Conservation (phyloP, 1,140 invertebrate genomes). For the Zaprionus camerounensis region DNA sequence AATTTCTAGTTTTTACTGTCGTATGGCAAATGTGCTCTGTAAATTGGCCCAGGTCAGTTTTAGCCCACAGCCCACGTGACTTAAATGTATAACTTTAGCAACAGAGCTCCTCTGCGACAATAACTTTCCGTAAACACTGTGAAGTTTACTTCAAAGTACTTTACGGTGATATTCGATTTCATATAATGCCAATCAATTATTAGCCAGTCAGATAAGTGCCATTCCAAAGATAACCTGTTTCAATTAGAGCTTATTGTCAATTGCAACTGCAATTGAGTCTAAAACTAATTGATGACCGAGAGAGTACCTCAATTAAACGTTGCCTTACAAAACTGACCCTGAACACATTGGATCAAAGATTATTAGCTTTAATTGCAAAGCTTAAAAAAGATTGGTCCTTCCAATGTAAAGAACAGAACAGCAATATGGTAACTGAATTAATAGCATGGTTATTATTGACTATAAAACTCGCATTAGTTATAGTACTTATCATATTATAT, state of each 20-base stretch:
- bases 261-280: not conserved
- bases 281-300: not conserved
- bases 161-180: not conserved
- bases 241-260: slow-evolving; percentile 1
- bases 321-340: not conserved
- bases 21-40: too few species aligned
- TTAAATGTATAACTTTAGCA: too few species aligned
- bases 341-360: not conserved
- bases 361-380: not conserved
- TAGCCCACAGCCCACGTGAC: too few species aligned
- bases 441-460: not conserved
- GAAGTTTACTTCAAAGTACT: not conserved
- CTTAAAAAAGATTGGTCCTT: not conserved
- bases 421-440: too few species aligned
- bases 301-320: not conserved
- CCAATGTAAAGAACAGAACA: not conserved
- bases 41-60: not conserved
- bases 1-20: not conserved
- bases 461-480: not conserved
- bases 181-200: not conserved
- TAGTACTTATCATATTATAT: not conserved
- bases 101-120: too few species aligned
- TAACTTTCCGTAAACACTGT: not conserved
- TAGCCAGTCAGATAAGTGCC: not conserved
- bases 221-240: not conserved